Evolutionary conservation across 2,888 invertebrate species (phyloP), one percentile per base, ranked within the genome.

Genomic region (Rhamphomyia laevipes): DNA sequence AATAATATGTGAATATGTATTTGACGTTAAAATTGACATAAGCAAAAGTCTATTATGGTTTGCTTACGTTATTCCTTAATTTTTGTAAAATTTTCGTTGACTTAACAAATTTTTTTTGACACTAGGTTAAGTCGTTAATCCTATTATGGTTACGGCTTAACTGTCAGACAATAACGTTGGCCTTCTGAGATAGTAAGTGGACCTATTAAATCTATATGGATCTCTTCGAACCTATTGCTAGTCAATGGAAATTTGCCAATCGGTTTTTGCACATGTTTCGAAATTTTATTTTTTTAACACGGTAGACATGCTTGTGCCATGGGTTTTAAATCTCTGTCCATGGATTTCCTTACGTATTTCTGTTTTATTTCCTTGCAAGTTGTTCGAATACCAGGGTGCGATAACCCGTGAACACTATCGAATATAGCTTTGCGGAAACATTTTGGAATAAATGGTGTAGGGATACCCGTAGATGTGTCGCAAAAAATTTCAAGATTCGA

Each of bases 91-190:
- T n/a, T n/a, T n/a, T n/a, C n/a, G n/a, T n/a, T n/a, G n/a, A n/a
- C n/a, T n/a, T n/a, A n/a, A n/a, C n/a, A n/a, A n/a, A n/a, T n/a
- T n/a, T n/a, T n/a, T n/a, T n/a, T n/a, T n/a, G n/a, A n/a, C n/a
- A n/a, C n/a, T n/a, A n/a, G n/a, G n/a, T n/a, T n/a, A n/a, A n/a
- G n/a, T n/a, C n/a, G n/a, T n/a, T n/a, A n/a, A n/a, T n/a, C n/a
- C n/a, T n/a, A n/a, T n/a, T n/a, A n/a, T n/a, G n/a, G n/a, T n/a
- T n/a, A n/a, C n/a, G n/a, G n/a, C n/a, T n/a, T n/a, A 13, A 58
- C 57, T 0, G 68, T 67, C 4, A 67, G 54, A 27, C 59, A 57
- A 49, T 67, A 67, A 18, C 50, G 45, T 7, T 43, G 37, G n/a
- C 45, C 37, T 4, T 35, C n/a, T n/a, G 35, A 35, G 5, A 35